phyloP scores from a whole-genome alignment of 2,113 vertebrate genomes.

The Ceuthmochares aereus region DNA sequence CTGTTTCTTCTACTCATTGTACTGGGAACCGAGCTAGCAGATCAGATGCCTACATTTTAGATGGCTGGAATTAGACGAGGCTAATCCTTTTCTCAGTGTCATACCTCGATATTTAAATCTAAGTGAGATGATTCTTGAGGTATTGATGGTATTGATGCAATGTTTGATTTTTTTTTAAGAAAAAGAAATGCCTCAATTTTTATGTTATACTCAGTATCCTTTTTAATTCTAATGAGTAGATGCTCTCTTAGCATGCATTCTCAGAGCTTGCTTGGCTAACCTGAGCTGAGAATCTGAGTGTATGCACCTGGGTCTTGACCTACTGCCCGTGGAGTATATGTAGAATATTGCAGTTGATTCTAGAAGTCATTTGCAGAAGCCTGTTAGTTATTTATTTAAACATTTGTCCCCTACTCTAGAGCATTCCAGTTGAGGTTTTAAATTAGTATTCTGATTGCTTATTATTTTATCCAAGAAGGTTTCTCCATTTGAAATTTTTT shows the following conservation, averaged over 20 bases:
- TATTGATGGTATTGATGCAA: background rate
- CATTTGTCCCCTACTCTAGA: background rate
- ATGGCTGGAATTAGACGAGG: background rate
- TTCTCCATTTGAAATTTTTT: background rate
- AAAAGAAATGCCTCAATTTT: background rate
- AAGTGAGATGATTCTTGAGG: background rate
- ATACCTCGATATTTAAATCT: background rate
- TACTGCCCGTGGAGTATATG: background rate
- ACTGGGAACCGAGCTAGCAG: background rate
- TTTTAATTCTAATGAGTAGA: background rate
- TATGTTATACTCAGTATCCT: background rate
- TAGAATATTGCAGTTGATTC: background rate
- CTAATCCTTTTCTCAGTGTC: background rate
- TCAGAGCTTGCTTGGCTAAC: background rate
- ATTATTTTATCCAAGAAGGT: background rate
- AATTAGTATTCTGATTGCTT: background rate
- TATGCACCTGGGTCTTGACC: background rate
- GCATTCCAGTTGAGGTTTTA: background rate
- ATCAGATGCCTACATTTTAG: background rate
- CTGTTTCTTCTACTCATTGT: background rate
- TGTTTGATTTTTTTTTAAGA: background rate
- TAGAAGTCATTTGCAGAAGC: background rate
- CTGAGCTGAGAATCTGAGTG: background rate
- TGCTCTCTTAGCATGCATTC: background rate
- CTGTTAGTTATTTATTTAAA: background rate